Evolutionary conservation across 2,888 invertebrate species (phyloP), one percentile per base, ranked within the genome.

Genomic region (Exocentrus adspersus): DNA sequence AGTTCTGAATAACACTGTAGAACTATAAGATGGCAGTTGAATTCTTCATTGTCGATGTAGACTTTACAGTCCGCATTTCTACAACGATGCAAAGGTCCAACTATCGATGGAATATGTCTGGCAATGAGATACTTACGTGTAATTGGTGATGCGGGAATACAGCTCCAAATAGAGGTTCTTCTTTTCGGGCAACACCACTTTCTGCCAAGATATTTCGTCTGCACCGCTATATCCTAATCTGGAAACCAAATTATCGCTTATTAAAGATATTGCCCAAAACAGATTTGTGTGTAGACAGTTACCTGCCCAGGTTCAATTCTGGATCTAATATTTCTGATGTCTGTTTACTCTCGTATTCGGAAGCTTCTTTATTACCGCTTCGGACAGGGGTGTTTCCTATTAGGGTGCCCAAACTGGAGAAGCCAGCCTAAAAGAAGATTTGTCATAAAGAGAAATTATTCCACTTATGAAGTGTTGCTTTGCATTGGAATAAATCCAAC

Each of bases 61-160:
- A 91, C 84, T 53, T 88, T 83, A 48, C 88, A 88, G 75, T 91
- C 91, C 2, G 91, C 88, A 74, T 90, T 90, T 76, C 90, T 90
- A 80, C 17, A 76, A 78, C n/a, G 24, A 24, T 5, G 7, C 24
- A 24, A 5, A 7, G 24, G 24, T 24, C 7, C 24, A 3, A 24
- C 3, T 5, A 14, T 14, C 17, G 16, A 43, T 48, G 14, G n/a
- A n/a, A n/a, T n/a, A n/a, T n/a, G n/a, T n/a, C n/a, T n/a, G n/a
- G n/a, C n/a, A n/a, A n/a, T n/a, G n/a, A n/a, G n/a, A n/a, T n/a
- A 72, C 85, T 84, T 83, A 90, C 90, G 87, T 86, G 77, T 87
- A 88, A 79, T 89, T 89, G 43, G 87, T 88, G 66, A 91, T 87
- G 68, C 90, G 84, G 24, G 86, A 84, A 72, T 87, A 87, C 65